Evolutionary conservation across 2,797 vertebrate species (phyloP).

Genomic region (Clarias platycephalus): DNA sequence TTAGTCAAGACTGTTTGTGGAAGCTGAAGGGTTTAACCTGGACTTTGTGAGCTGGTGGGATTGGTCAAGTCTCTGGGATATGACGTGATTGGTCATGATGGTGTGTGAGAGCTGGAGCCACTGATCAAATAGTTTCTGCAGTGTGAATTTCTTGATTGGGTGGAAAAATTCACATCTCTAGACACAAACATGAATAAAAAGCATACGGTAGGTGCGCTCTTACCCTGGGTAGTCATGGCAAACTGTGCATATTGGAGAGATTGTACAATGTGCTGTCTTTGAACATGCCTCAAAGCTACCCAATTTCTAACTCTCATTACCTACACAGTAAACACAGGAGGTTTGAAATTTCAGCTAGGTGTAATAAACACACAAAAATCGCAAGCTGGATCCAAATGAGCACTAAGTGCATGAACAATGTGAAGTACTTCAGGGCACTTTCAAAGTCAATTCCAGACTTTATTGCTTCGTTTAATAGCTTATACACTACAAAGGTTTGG

Average conservation of each 20-base stretch:
- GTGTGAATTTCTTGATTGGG: not conserved
- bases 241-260: not conserved
- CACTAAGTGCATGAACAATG: not conserved
- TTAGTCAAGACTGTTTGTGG: not conserved
- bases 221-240: not conserved
- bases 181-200: not conserved
- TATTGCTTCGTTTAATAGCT: not conserved
- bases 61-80: not conserved
- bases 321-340: not conserved
- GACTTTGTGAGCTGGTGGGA: not conserved
- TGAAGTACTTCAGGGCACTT: not conserved
- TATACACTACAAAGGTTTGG: not conserved
- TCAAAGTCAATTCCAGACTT: not conserved
- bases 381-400: not conserved
- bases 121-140: not conserved
- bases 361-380: not conserved
- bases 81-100: not conserved
- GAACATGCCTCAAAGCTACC: not conserved
- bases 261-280: not conserved
- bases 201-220: not conserved
- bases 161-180: not conserved
- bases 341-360: not conserved
- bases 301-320: no score
- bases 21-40: not conserved
- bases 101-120: not conserved